Conservation (phyloP, 2,797 vertebrate genomes). For the Paguma larvata region DNA sequence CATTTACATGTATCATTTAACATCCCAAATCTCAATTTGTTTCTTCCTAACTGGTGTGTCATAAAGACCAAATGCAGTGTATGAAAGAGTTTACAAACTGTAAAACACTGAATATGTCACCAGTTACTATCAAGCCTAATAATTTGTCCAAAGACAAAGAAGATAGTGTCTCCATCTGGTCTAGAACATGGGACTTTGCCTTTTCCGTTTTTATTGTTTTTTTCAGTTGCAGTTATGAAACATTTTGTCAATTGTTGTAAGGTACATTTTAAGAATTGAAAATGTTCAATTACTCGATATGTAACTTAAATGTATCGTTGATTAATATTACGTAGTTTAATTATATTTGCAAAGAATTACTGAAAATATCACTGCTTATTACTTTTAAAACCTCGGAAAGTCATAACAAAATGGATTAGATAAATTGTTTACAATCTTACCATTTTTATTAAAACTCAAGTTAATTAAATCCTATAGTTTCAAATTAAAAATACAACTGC, state of each 20-base stretch:
- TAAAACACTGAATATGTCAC: background rate
- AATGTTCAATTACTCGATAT: background rate
- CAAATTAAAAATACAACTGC: background rate
- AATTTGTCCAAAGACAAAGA: background rate
- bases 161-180: background rate
- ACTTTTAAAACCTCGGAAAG: background rate
- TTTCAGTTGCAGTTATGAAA: background rate
- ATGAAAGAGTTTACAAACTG: background rate
- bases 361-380: background rate
- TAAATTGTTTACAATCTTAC: background rate
- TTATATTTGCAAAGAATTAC: background rate
- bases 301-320: background rate
- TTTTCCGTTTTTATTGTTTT: background rate
- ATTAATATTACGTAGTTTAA: background rate
- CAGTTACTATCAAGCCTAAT: background rate
- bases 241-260: background rate
- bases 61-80: background rate
- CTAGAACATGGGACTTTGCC: background rate
- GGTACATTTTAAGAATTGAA: background rate
- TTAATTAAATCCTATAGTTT: constrained; percentile 4
- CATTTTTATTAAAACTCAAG: background rate
- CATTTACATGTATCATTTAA: background rate
- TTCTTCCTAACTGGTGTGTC: background rate
- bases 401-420: background rate
- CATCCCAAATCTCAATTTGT: background rate